Evolutionary conservation across 2,888 invertebrate genomes (phyloP), one percentile per base, ranked within the genome.

Genomic region (Glomeris marginata): DNA sequence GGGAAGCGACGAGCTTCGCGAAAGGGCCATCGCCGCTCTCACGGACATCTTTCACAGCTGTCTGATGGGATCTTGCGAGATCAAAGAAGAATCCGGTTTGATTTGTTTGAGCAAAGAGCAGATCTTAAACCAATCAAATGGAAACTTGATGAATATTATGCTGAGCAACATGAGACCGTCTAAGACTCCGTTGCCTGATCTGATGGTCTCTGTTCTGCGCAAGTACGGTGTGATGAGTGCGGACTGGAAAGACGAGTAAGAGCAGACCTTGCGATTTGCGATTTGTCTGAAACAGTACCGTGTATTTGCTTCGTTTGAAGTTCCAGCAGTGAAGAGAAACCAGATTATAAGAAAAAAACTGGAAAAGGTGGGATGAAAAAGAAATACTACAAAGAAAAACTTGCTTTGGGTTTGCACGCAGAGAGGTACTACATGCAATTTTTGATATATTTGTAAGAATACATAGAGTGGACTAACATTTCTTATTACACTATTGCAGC

Each of bases 41-140:
- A 65, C 64, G 1, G 65, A 66, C 46, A 61, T 66, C 10, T 66
- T 65, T 55, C 63, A 63, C 52, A 64, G 65, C 54, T 65, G 66
- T 58, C 65, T 63, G 52, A 62, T 66, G 41, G 58, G 61, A 16
- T 63, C 64, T 33, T 64, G 51, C 22, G 59, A 59, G 16, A 52
- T 53, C 6, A 50, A 58, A 36, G 62, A 63, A 15, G 63, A 64
- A 35, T 62, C 64, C 1, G 65, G 64, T 5, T 63, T 59, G 46
- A 65, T 66, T 49, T 63, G 63, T 51, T 55, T 66, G n/a, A 58
- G 61, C 20, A 59, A 58, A 41, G 64, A 66, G 10, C 66, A 65
- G 54, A 64, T 66, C 48, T 57, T 62, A 37, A 60, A 60, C 49
- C 56, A 61, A 35, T 59, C 59, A 4, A 59, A 59, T 43, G 64